Conservation (phyloP, 2,113 vertebrate genomes). For the Raja brachyura region DNA sequence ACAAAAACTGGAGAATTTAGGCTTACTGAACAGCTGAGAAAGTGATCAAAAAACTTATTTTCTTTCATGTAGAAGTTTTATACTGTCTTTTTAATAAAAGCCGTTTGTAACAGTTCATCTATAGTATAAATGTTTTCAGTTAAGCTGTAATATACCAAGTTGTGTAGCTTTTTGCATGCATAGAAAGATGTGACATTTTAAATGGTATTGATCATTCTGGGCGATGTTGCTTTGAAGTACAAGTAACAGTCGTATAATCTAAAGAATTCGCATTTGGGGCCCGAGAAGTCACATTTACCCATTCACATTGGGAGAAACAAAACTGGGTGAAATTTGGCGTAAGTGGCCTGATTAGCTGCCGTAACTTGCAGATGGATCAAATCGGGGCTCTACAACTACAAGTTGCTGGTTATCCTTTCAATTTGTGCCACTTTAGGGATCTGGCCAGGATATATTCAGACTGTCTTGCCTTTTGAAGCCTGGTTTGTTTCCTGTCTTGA, state of each 20-base stretch:
- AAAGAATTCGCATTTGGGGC: background rate
- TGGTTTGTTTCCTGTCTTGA: background rate
- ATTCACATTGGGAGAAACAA: background rate
- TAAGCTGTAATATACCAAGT: conserved; percentile 26
- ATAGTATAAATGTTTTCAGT: conserved; percentile 24
- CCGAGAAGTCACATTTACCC: background rate
- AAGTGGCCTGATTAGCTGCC: background rate
- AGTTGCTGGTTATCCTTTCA: background rate
- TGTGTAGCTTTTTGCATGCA: conserved; percentile 8
- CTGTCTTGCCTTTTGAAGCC: background rate
- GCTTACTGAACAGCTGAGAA: background rate
- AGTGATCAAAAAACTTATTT: conserved; percentile 33
- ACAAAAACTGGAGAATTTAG: conserved; percentile 8
- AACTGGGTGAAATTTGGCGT: background rate
- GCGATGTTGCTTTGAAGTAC: conserved; percentile 10
- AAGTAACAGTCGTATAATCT: conserved; percentile 17
- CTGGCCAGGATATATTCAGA: background rate
- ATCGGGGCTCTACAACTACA: background rate
- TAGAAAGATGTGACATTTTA: conserved; percentile 29
- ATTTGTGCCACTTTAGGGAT: background rate
- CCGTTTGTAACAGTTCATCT: conserved; percentile 35
- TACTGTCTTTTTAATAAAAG: conserved; percentile 38
- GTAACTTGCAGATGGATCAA: background rate
- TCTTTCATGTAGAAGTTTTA: conserved; percentile 37
- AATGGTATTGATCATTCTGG: conserved; percentile 32